Evolutionary conservation across 2,888 invertebrate species (phyloP).

Genomic region (Pogonocherus hispidulus): DNA sequence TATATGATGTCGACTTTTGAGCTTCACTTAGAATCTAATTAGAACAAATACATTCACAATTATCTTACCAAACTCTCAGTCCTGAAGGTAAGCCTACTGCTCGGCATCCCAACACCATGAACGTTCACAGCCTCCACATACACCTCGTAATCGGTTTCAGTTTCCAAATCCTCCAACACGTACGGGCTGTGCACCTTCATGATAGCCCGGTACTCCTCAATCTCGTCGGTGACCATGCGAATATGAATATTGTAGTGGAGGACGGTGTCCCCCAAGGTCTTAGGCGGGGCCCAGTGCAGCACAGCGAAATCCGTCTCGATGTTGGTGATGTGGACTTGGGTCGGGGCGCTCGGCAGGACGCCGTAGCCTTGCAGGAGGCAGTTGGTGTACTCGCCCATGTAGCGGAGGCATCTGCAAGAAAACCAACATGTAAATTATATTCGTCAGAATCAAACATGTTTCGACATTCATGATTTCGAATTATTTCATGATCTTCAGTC

Average conservation of each 20-base stretch:
- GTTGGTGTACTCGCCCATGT: conserved; percentile 85
- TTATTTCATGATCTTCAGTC: too few relatives aligned
- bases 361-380: conserved; percentile 89
- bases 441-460: too few relatives aligned
- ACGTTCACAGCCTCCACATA: conserved; percentile 85
- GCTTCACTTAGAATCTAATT: too few relatives aligned
- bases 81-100: conserved; percentile 82
- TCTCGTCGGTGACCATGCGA: conserved; percentile 55
- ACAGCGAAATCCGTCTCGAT: conserved; percentile 84
- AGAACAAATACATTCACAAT: too few relatives aligned
- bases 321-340: conserved; percentile 78
- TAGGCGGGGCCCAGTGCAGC: conserved; percentile 83
- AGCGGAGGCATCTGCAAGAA: conserved; percentile 78
- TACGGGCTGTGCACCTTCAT: conserved; percentile 76
- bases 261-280: conserved; percentile 80
- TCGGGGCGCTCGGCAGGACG: conserved; percentile 82
- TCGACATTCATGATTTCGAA: too few relatives aligned
- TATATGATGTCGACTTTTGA: too few relatives aligned
- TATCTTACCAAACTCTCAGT: conserved; percentile 77
- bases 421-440: too few relatives aligned
- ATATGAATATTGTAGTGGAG: conserved; percentile 69
- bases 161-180: conserved; percentile 81
- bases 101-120: conserved; percentile 84
- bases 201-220: conserved; percentile 63
- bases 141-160: conserved; percentile 84